phyloP scores from a whole-genome alignment of 2,797 vertebrate species.

The Parotocinclus haroldoi region DNA sequence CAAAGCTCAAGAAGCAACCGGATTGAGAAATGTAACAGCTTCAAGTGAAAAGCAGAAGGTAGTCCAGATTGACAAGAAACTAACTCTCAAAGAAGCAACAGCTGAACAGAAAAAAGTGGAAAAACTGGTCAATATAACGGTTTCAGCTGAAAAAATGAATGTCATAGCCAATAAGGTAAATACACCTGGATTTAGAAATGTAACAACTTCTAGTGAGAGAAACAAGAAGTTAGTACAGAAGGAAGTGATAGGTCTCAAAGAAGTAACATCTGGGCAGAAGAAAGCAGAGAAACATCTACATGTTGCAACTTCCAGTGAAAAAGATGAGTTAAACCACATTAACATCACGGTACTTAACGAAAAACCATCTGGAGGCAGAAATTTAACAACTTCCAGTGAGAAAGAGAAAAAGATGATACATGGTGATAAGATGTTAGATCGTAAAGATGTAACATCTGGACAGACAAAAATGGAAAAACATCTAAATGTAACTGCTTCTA shows the following conservation, averaged over 20 bases:
- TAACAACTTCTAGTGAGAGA: neutral
- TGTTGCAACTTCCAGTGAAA: neutral
- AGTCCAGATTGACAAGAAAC: neutral
- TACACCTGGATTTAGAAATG: neutral
- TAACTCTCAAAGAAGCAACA: too few species aligned
- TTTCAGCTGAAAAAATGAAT: neutral
- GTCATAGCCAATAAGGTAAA: neutral
- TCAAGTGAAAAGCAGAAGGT: neutral
- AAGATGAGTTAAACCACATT: neutral
- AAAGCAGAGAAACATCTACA: neutral
- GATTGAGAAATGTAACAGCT: constrained; percentile 1
- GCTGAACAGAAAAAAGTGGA: too few species aligned
- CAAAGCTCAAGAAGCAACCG: neutral
- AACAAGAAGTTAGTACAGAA: neutral
- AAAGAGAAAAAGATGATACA: neutral
- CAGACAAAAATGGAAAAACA: constrained; percentile 20
- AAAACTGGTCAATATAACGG: neutral
- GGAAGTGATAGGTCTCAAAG: neutral
- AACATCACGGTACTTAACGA: neutral
- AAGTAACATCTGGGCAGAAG: neutral
- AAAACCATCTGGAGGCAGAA: neutral
- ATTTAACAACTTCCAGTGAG: neutral
- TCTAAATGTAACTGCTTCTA: constrained; percentile 35
- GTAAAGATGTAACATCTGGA: constrained; percentile 1
- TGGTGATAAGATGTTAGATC: neutral